These are phyloP conservation scores for Drepana arcuata DNA, from an alignment of 1,140 invertebrate species.

Conservation along the genomic window DNA sequence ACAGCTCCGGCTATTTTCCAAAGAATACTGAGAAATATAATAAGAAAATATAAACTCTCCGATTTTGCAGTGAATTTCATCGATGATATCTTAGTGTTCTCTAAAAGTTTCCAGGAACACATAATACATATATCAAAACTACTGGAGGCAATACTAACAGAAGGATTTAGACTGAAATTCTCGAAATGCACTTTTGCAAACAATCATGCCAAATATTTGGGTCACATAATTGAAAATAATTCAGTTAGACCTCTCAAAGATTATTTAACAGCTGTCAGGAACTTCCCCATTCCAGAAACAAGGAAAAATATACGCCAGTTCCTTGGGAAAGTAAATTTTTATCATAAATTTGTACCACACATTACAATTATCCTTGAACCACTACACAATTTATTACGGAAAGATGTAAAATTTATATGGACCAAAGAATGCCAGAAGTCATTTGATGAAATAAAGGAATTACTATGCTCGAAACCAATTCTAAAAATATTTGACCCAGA, in stretches of 20 bases:
- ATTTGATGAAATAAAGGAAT: constrained; percentile 35
- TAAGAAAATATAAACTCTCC: constrained; percentile 9
- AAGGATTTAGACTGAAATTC: constrained; percentile 40
- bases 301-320: constrained; percentile 22
- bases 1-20: constrained; percentile 6
- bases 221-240: constrained; percentile 38
- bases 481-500: constrained; percentile 34
- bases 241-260: constrained; percentile 28
- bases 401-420: constrained; percentile 25
- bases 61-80: constrained; percentile 9
- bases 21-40: constrained; percentile 10
- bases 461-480: constrained; percentile 34
- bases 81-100: constrained; percentile 11
- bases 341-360: constrained; percentile 28
- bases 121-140: constrained; percentile 12
- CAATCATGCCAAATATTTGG: constrained; percentile 32
- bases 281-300: constrained; percentile 27
- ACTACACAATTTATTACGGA: constrained; percentile 28
- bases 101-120: constrained; percentile 6
- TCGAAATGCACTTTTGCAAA: constrained; percentile 37
- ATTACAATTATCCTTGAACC: constrained; percentile 30
- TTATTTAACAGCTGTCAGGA: constrained; percentile 36
- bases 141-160: constrained; percentile 11
- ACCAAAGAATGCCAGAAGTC: constrained; percentile 26
- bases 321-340: constrained; percentile 17